These are phyloP conservation scores for Sialia sialis DNA, from an alignment of 2,113 vertebrate species.

Conservation along the genomic window DNA sequence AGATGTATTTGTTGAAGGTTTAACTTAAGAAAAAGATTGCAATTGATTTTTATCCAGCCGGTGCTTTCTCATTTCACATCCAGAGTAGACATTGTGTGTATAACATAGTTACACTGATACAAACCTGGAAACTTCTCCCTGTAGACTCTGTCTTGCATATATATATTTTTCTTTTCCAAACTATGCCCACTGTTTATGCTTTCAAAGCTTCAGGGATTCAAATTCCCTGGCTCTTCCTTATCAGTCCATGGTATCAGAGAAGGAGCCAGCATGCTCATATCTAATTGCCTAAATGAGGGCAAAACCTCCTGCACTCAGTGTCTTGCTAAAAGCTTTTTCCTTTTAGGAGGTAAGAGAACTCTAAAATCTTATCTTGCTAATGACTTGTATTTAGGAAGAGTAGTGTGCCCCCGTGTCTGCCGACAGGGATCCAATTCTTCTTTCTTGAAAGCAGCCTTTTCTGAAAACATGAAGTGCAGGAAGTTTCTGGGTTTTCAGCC, in stretches of 20 bases:
- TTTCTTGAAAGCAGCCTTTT: not conserved
- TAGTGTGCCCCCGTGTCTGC: not conserved
- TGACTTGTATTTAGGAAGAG: not conserved
- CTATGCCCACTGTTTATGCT: not conserved
- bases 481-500: not conserved
- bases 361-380: constrained; percentile 3
- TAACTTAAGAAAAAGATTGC: not conserved
- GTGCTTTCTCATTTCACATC: not conserved
- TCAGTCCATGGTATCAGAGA: not conserved
- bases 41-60: not conserved
- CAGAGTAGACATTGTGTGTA: not conserved
- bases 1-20: not conserved
- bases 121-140: not conserved
- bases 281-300: not conserved
- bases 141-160: not conserved
- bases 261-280: not conserved
- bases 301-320: not conserved
- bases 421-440: not conserved
- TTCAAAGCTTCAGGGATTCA: not conserved
- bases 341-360: not conserved
- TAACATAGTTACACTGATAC: not conserved
- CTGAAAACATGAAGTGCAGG: not conserved
- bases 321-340: constrained; percentile 37
- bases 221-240: constrained; percentile 5
- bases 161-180: not conserved